phyloP scores from a whole-genome alignment of 2,797 vertebrate genomes.

The Toxotes lorentzi region DNA sequence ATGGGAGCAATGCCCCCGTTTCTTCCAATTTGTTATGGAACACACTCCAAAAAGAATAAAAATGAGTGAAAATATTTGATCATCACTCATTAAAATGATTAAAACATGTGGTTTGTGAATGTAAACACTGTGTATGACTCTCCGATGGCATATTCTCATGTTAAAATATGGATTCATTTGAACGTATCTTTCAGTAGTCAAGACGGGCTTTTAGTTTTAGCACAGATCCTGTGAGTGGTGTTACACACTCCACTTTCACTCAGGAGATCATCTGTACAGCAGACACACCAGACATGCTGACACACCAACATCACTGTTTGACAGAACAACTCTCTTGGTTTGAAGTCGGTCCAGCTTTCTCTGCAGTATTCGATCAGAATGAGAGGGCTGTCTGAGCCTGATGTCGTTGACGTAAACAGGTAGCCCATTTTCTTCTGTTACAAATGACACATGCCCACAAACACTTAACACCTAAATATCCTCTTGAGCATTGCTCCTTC shows the following conservation, averaged over 20 bases:
- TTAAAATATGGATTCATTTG: background rate
- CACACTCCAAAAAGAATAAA: background rate
- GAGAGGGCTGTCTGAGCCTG: background rate
- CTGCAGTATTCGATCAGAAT: background rate
- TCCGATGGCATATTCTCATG: background rate
- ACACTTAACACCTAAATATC: background rate
- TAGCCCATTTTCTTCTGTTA: background rate
- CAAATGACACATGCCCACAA: background rate
- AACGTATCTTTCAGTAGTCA: background rate
- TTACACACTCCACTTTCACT: background rate
- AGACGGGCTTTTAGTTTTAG: background rate
- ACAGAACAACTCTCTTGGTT: constrained; percentile 15
- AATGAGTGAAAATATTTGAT: background rate
- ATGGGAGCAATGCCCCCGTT: background rate
- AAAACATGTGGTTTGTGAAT: background rate
- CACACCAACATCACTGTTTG: no score
- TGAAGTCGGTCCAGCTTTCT: constrained; percentile 37
- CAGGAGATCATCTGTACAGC: constrained; percentile 9
- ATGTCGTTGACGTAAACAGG: background rate
- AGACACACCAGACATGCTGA: constrained; percentile 1
- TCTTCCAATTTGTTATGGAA: background rate
- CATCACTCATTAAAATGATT: background rate
- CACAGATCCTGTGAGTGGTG: background rate
- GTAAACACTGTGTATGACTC: background rate
- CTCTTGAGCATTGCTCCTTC: background rate